phyloP scores from a whole-genome alignment of 2,113 vertebrate species.

The Macrotis lagotis region DNA sequence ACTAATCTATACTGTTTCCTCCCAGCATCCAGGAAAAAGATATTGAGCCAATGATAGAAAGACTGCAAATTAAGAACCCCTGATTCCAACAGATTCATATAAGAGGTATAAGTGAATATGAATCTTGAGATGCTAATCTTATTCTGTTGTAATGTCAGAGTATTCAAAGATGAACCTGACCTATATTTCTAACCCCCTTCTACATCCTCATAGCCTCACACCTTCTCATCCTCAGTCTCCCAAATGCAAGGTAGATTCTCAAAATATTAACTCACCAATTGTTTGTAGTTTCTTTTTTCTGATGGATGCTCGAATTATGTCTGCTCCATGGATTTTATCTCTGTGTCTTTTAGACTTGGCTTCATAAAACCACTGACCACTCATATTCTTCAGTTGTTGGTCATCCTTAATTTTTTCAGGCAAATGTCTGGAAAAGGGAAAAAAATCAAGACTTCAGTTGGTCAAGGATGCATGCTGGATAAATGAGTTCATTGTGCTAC shows the following conservation, averaged over 20 bases:
- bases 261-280: conserved; percentile 81
- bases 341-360: conserved; percentile 92
- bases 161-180: neutral
- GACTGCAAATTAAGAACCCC: neutral
- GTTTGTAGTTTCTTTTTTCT: conserved; percentile 84
- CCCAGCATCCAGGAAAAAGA: neutral
- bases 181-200: neutral
- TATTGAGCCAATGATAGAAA: neutral
- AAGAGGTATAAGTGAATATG: neutral
- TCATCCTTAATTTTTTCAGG: conserved; percentile 85
- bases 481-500: conserved; percentile 38
- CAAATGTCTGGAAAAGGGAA: conserved; percentile 83
- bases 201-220: neutral
- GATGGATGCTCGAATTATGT: conserved; percentile 93
- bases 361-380: conserved; percentile 97
- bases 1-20: neutral
- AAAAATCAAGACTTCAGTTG: conserved; percentile 24
- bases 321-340: conserved; percentile 92
- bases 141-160: neutral
- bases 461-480: conserved; percentile 38
- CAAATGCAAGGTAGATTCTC: neutral
- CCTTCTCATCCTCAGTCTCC: neutral
- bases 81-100: neutral
- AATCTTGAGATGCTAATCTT: neutral
- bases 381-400: conserved; percentile 90